phyloP scores from a whole-genome alignment of 2,113 vertebrate species.

The Elachura formosa region DNA sequence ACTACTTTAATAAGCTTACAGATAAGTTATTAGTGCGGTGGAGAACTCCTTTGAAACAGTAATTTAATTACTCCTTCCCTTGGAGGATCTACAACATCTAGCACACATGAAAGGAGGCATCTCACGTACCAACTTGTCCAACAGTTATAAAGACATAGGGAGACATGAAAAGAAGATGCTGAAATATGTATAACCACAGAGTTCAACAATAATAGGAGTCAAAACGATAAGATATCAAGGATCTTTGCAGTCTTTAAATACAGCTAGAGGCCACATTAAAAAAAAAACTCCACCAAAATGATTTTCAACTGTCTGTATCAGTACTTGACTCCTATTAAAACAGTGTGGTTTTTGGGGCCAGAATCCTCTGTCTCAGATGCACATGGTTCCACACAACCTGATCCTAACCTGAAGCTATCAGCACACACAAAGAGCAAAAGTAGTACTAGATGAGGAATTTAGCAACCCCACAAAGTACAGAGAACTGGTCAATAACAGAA shows the following conservation, averaged over 20 bases:
- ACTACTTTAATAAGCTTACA: constrained; percentile 17
- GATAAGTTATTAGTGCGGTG: constrained; percentile 19
- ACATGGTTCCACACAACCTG: not conserved
- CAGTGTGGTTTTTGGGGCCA: not conserved
- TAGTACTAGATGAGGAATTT: not conserved
- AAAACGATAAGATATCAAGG: not conserved
- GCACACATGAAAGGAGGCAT: constrained; percentile 16
- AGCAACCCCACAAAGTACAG: not conserved
- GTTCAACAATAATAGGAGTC: not conserved
- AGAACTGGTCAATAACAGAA: not conserved
- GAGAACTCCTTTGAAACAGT: constrained; percentile 14
- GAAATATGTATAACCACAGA: constrained; percentile 22
- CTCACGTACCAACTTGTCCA: constrained; percentile 4
- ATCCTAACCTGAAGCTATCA: not conserved
- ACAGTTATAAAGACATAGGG: not conserved
- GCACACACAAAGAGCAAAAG: not conserved
- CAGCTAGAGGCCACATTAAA: not conserved
- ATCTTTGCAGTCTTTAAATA: not conserved
- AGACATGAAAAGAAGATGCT: constrained; percentile 30
- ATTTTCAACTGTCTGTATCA: not conserved
- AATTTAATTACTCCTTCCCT: constrained; percentile 27
- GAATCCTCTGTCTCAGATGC: not conserved
- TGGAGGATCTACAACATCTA: constrained; percentile 36
- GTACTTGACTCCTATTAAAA: not conserved
- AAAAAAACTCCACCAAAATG: not conserved